These are phyloP conservation scores for Ophthalmolycus amberensis DNA, from an alignment of 2,113 vertebrate genomes.

Conservation along the genomic window DNA sequence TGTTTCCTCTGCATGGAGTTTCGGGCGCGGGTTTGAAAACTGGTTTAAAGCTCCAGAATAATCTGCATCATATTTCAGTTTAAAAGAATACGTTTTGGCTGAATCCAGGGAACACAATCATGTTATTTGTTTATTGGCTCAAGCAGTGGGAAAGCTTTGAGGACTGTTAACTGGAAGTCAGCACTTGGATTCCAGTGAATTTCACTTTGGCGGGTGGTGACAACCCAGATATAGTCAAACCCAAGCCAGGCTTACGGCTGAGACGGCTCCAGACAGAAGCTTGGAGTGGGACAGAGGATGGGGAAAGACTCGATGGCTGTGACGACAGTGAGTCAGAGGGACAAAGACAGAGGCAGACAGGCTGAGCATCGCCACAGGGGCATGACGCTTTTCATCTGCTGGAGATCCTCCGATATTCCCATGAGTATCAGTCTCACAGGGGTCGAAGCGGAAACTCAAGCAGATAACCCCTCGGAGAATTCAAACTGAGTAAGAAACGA, in stretches of 20 bases:
- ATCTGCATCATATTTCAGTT: slow-evolving; percentile 18
- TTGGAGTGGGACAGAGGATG: slow-evolving; percentile 38
- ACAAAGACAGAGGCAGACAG: slow-evolving; percentile 71
- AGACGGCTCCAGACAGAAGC: slow-evolving; percentile 56
- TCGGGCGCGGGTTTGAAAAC: slow-evolving; percentile 12
- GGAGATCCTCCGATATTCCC: slow-evolving; percentile 56
- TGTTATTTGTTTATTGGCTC: slow-evolving; percentile 63
- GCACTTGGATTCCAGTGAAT: slow-evolving; percentile 20
- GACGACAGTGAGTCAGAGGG: slow-evolving; percentile 69
- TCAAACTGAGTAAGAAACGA: not conserved
- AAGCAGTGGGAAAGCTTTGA: slow-evolving; percentile 42
- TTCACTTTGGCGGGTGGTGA: slow-evolving; percentile 46
- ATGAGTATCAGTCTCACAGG: slow-evolving; percentile 70
- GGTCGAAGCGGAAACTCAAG: slow-evolving; percentile 34
- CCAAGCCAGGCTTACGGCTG: slow-evolving; percentile 9
- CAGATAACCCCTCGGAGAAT: slow-evolving; percentile 1
- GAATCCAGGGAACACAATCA: slow-evolving; percentile 10
- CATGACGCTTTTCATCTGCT: slow-evolving; percentile 60
- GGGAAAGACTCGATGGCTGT: slow-evolving; percentile 36
- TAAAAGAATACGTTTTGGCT: slow-evolving; percentile 23
- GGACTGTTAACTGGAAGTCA: slow-evolving; percentile 31
- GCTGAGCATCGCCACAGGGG: slow-evolving; percentile 55
- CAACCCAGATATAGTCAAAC: slow-evolving; percentile 40
- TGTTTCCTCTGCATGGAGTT: slow-evolving; percentile 37
- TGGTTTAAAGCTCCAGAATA: not conserved